A percentile compares a stretch with the other conserved stretches of the same genome.
These are phyloP conservation scores for Phymanthus crucifer DNA, from an alignment of 92 coral and sea anemone genomes.

Conservation along the genomic window DNA sequence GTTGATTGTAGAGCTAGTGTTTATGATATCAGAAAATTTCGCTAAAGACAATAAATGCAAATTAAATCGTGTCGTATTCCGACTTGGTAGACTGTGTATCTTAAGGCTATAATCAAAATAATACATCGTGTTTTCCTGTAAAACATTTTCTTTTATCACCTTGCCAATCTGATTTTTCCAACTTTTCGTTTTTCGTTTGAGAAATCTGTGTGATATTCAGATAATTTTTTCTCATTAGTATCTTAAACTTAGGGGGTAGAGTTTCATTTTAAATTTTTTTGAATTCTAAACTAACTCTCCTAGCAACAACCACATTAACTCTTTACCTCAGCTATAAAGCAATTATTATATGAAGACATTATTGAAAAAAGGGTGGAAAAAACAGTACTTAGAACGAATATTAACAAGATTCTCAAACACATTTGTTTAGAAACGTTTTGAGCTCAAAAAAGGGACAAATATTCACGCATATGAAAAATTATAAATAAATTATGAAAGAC, in stretches of 20 bases:
- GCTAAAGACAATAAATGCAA: slow-evolving; percentile 6
- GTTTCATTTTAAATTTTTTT: background rate
- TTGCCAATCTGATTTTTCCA: background rate
- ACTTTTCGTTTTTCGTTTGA: background rate
- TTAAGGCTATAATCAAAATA: background rate
- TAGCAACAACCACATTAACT: background rate
- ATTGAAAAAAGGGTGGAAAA: background rate
- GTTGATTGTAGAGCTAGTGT: background rate
- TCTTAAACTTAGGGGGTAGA: background rate
- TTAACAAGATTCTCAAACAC: no score
- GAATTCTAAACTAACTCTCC: background rate
- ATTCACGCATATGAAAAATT: background rate
- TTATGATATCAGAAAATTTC: background rate
- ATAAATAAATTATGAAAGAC: background rate
- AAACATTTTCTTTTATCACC: background rate
- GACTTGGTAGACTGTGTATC: background rate
- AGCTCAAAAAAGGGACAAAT: background rate
- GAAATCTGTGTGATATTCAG: background rate
- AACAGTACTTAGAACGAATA: background rate
- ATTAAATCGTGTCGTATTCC: background rate
- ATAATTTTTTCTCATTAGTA: background rate
- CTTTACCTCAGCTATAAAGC: background rate
- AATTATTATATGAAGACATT: background rate
- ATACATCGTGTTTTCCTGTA: background rate
- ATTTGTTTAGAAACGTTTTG: no score